Base-by-base conservation (phyloP, 1,140 invertebrate species). In the Drosophila ercepeae region DNA sequence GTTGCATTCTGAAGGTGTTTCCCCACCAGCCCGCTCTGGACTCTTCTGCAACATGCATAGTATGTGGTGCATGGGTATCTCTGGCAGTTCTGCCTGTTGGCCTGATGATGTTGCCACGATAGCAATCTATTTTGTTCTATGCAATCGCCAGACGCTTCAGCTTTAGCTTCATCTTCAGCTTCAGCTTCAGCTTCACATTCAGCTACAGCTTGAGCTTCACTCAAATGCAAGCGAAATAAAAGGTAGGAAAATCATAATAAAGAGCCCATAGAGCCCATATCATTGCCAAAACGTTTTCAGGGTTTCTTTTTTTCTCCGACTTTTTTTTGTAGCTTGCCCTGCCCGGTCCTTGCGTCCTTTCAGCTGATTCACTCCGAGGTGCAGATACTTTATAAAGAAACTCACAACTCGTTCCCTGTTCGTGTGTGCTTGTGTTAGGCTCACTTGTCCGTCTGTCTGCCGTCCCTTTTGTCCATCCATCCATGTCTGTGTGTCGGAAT, bases 61-160 rank as follows among this genome's bases (percentile, higher is more conserved):
- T 51, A 46, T 46, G 73, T 73, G 50, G 39, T 34, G 55, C 59
- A 75, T 39, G 51, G 21, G 71, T 65, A 72, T 49, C 48, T 72
- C 39, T 55, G 51, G 52, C 48, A 42, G 63, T 64, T 63, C 55
- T 60, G 51, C 58, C 78, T 76, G 54, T 74, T 73, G 48, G 72
- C 77, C 82, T 86, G 83, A 89, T 89, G 84, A 89, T 89, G 84
- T 89, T 89, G 75, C 75, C 83, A 89, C 83, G 83, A 89, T 89
- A 89, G 83, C 83, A 89, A 89, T 89, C 84, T 89, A 89, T 89
- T 89, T 89, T 89, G 83, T 89, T 83, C 86, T 89, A 86, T 90
- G 88, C 82, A 65, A 68, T 78, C 68, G 75, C 63, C 64, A 63
- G 67, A 71, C 59, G 57, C 51, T 45, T 65, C 48, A 59, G 58